phyloP scores from a whole-genome alignment of 2,888 invertebrate genomes.

The Drosophila koepferae region DNA sequence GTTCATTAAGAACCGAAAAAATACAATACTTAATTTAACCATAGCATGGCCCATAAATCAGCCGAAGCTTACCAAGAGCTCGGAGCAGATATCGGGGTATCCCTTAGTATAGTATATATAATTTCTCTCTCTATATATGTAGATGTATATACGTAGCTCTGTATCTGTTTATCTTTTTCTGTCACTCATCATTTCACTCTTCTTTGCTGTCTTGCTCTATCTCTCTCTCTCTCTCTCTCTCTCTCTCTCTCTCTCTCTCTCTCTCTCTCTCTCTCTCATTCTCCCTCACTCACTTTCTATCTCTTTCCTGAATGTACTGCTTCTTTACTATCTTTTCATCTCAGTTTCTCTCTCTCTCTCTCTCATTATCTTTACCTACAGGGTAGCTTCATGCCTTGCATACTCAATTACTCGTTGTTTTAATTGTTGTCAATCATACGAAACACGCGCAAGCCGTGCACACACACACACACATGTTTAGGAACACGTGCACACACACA shows the following conservation, averaged over 20 bases:
- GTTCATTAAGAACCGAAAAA: neutral
- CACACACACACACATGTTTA: constrained; percentile 1
- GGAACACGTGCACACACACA: neutral
- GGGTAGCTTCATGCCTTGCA: constrained; percentile 13
- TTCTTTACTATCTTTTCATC: neutral
- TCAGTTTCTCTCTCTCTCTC: neutral
- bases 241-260: neutral
- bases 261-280: no score
- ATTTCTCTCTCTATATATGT: neutral
- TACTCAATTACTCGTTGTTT: constrained; percentile 8
- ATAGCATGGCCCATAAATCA: no score
- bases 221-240: no score
- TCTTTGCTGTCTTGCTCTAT: neutral
- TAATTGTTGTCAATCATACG: constrained; percentile 54
- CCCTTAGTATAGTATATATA: no score
- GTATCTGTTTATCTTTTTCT: neutral
- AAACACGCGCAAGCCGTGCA: constrained; percentile 57
- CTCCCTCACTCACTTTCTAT: neutral
- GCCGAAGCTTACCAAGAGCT: no score
- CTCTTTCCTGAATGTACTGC: neutral
- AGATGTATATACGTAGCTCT: neutral
- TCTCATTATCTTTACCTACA: neutral
- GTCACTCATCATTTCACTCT: neutral
- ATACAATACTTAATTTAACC: neutral
- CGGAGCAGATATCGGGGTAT: neutral